Evolutionary conservation across 2,888 invertebrate genomes (phyloP), one percentile per base, ranked within the genome.

Genomic region (Amiota communis): DNA sequence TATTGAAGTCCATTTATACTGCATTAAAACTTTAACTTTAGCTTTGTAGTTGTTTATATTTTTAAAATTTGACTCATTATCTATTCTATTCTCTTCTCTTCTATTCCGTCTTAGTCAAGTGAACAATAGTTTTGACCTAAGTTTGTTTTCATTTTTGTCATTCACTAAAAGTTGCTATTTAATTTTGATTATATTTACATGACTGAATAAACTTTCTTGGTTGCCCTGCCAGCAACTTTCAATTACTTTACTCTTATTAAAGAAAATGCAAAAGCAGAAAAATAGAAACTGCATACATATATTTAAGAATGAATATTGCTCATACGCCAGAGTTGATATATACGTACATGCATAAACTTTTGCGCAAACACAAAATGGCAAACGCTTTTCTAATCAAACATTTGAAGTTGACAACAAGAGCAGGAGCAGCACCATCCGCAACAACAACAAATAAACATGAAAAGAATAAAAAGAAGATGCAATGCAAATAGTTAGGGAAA

Each of bases 381-480:
- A n/a, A 51, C 53, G 53, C 53, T 51, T 51, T 51, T 51, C 53
- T 51, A 51, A 51, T 51, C n/a, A 51, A 51, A 51, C 53, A 51
- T 51, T 59, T 59, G 59, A 13, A 15, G 53, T 53, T 53, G 13
- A 15, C 13, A 53, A 3, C 15, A 15, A 36, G 36, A 36, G 11
- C 53, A 8, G 12, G 9, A 8, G 53, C 13, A n/a, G n/a, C 15
- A 53, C 2, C 13, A 53, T 1, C 53, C 6, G 3, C 57, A 17
- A 15, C 59, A 59, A 8, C 15, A 12, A 9, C 17, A 59, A 20
- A 20, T 12, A 51, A n/a, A n/a, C 2, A 51, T 8, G 17, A 59
- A 59, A 17, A 12, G 4, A 53, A 53, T n/a, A 53, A n/a, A 53
- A 15, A 23, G 20, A 59, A 20, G 20, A 59, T 20, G 20, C 67